Conservation (phyloP, 1,140 invertebrate species). For the Drosophila biarmipes region DNA sequence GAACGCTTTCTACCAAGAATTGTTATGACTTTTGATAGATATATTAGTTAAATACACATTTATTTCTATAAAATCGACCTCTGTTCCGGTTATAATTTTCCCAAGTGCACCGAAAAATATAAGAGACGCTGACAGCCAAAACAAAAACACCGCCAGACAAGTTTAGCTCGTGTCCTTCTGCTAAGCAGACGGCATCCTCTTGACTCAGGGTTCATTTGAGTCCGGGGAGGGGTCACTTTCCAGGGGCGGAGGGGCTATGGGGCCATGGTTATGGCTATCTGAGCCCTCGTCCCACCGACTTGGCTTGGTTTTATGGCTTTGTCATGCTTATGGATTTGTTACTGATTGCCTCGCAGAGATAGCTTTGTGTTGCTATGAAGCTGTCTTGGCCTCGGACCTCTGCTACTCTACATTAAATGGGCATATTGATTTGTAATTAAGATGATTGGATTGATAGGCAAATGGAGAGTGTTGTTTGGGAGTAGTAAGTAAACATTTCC, state of each 20-base stretch:
- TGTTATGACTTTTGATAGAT: too few relatives aligned
- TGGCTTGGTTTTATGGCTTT: constrained; percentile 70
- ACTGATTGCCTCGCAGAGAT: constrained; percentile 72
- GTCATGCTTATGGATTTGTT: constrained; percentile 80
- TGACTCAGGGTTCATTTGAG: constrained; percentile 57
- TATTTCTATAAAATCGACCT: too few relatives aligned
- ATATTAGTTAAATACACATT: too few relatives aligned
- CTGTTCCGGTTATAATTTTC: not conserved
- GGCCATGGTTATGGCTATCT: constrained; percentile 20
- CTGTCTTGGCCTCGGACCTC: constrained; percentile 40
- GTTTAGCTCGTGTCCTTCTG: constrained; percentile 33
- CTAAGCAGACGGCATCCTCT: constrained; percentile 49
- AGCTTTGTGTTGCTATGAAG: constrained; percentile 49
- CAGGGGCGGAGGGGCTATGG: constrained; percentile 25
- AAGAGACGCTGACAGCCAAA: constrained; percentile 24
- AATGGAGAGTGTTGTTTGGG: constrained; percentile 22
- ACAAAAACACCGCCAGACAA: constrained; percentile 42
- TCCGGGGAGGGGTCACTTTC: constrained; percentile 46
- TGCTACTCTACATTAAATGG: constrained; percentile 58
- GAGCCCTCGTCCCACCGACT: constrained; percentile 25
- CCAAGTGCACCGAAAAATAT: constrained; percentile 8
- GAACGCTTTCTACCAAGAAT: too few relatives aligned
- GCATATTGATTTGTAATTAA: constrained; percentile 74
- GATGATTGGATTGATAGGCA: constrained; percentile 54
- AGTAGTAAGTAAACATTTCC: constrained; percentile 19